These are phyloP conservation scores for Macroglossus sobrinus DNA, from an alignment of 2,113 vertebrate species.

Conservation along the genomic window DNA sequence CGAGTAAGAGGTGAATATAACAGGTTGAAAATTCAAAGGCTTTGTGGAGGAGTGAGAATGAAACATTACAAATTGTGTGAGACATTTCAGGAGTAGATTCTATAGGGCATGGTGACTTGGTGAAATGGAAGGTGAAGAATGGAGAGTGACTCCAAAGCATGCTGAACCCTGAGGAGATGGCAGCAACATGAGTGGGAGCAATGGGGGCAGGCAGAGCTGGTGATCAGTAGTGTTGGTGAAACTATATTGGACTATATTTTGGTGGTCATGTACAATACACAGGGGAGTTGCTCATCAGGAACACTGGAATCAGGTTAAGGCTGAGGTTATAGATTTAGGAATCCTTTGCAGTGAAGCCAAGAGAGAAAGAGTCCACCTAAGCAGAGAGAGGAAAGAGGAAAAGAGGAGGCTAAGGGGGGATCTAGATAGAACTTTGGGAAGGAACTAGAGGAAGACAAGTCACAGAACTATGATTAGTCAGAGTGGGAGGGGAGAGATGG, in stretches of 20 bases:
- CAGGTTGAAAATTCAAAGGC: background rate
- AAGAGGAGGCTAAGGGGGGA: background rate
- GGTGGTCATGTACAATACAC: background rate
- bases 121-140: background rate
- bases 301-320: background rate
- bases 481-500: background rate
- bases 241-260: background rate
- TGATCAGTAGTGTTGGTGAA: background rate
- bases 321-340: background rate
- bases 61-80: background rate
- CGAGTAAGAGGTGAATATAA: background rate
- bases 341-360: background rate
- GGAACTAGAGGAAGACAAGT: background rate
- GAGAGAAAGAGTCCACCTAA: background rate
- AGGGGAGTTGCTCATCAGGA: background rate
- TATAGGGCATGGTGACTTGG: background rate
- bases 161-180: background rate
- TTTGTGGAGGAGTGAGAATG: background rate
- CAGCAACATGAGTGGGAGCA: background rate
- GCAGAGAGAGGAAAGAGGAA: background rate
- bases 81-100: background rate
- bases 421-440: background rate
- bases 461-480: background rate
- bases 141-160: background rate
- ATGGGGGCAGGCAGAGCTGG: background rate